Evolutionary conservation across 2,113 vertebrate genomes (phyloP).

Genomic region (Chaetops frenatus): DNA sequence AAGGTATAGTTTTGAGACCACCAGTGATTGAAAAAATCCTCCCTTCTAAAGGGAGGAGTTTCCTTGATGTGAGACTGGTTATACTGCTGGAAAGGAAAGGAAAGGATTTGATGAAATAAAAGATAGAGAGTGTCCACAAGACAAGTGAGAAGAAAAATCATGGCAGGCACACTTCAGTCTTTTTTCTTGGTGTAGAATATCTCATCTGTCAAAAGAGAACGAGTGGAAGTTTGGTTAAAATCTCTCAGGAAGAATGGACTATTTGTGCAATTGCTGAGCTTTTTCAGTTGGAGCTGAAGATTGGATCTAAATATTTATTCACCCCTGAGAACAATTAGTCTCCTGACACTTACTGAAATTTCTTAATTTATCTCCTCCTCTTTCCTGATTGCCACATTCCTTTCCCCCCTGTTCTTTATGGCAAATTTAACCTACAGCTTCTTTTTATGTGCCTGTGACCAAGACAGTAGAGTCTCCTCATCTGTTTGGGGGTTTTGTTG

Average conservation of each 20-base stretch:
- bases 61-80: neutral
- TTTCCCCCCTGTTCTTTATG: constrained; percentile 24
- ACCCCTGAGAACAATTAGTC: neutral
- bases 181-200: neutral
- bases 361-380: constrained; percentile 18
- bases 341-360: neutral
- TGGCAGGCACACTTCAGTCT: neutral
- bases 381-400: constrained; percentile 28
- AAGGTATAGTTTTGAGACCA: neutral
- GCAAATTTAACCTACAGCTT: constrained; percentile 23
- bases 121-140: too few species aligned
- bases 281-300: constrained; percentile 32
- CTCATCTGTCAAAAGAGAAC: neutral
- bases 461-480: constrained; percentile 49
- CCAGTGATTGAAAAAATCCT: neutral
- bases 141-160: neutral
- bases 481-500: neutral
- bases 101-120: neutral
- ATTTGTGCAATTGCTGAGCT: neutral
- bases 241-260: constrained; percentile 9
- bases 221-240: constrained; percentile 39
- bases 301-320: constrained; percentile 19
- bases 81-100: neutral
- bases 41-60: neutral
- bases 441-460: constrained; percentile 39